Conservation (phyloP, 1,140 invertebrate genomes). For the Epicauta chinensis region DNA sequence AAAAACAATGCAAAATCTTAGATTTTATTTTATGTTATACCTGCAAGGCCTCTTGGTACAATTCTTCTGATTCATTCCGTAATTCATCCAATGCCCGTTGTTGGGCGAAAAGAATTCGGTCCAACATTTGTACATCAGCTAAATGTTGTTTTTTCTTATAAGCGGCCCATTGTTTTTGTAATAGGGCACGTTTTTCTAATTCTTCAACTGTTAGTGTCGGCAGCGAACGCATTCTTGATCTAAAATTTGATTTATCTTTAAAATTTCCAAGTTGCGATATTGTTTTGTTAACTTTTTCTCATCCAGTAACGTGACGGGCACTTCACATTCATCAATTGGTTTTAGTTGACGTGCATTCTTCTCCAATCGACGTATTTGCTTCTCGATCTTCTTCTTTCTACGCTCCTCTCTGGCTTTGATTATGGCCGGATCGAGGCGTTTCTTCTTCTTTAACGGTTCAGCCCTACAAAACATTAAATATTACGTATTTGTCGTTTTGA, state of each 20-base stretch:
- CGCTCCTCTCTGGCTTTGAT: constrained; percentile 72
- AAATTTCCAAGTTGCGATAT: constrained; percentile 9
- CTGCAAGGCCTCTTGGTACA: constrained; percentile 77
- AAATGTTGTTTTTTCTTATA: constrained; percentile 61
- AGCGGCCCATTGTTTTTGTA: constrained; percentile 66
- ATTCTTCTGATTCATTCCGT: constrained; percentile 66
- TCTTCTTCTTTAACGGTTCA: constrained; percentile 86
- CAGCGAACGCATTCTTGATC: constrained; percentile 48
- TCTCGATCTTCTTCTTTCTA: constrained; percentile 72
- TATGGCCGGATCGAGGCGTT: constrained; percentile 72
- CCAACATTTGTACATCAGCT: constrained; percentile 58
- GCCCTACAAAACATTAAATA: constrained; percentile 45
- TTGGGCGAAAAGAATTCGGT: constrained; percentile 61
- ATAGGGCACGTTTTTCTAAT: constrained; percentile 47
- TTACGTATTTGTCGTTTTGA: no score
- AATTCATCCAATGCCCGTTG: constrained; percentile 70
- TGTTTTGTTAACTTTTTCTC: constrained; percentile 51
- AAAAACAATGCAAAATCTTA: constrained; percentile 1
- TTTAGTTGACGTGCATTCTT: constrained; percentile 72
- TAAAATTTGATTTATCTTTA: constrained; percentile 39
- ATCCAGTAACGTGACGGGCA: constrained; percentile 58
- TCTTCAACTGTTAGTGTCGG: constrained; percentile 44
- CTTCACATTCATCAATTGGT: constrained; percentile 73
- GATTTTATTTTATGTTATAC: constrained; percentile 42
- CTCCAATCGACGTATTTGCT: constrained; percentile 70